Base-by-base conservation (phyloP, 1,140 invertebrate genomes). In the Conus ventricosus region DNA sequence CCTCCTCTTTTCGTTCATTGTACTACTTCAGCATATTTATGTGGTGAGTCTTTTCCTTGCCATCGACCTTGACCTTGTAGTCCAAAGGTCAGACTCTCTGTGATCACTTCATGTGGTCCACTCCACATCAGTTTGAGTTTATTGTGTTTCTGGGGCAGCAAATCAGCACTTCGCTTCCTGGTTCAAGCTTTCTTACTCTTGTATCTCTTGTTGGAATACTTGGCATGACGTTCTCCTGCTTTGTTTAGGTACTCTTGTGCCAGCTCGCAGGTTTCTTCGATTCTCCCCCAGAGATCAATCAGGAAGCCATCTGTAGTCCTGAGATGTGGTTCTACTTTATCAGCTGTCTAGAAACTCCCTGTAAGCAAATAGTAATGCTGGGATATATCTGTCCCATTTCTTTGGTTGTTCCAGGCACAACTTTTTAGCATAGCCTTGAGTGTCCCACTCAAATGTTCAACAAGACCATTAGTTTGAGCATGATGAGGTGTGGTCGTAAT, bases 81-180 rank as follows among this genome's bases (percentile, higher is more conserved):
- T 91, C 91, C 39, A 84, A 80, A n/a, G 57, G 39, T n/a, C 80
- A 78, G 20, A 87, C n/a, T 15, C 39, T 87, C 87, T 63, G 25
- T 55, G 0, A 54, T 57, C 4, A 90, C 84, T 20, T 20, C 53
- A 88, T 63, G 90, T 1, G 88, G 91, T 63, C 90, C 87, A 81
- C 84, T 88, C 88, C 90, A 89, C 53, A 90, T 87, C 3, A 91
- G n/a, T 10, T 90, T 53, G 51, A 91, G 53, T 67, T 91, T 89
- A 57, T 91, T 90, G 27, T 67, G 75, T 7, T 90, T 82, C 5
- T 91, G 27, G 87, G 87, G 15, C 86, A 55, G 17, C 89, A 71
- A 81, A 90, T 57, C 17, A 90, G 75, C 11, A 85, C 85, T 63
- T 87, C 53, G 5, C 80, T 75, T 51, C 76, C 81, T 25, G 76